Percentiles rank a stretch among this genome's conserved stretches.
These are phyloP conservation scores for Clostera curtula DNA, from an alignment of 2,888 invertebrate species.

Conservation along the genomic window DNA sequence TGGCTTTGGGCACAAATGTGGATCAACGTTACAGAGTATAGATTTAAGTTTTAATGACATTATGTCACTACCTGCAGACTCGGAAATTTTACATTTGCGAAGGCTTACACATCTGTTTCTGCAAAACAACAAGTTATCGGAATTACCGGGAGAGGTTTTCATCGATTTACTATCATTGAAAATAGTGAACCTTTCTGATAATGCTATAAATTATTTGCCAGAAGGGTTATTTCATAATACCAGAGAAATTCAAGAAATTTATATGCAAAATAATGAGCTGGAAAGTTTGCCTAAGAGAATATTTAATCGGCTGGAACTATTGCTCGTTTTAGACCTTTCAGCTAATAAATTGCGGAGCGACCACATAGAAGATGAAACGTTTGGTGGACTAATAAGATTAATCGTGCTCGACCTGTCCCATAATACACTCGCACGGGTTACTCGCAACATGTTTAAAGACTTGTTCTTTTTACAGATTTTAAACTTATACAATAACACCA, in stretches of 20 bases:
- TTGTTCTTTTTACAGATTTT: conserved; percentile 90
- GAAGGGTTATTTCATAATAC: conserved; percentile 87
- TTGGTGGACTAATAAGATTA: conserved; percentile 88
- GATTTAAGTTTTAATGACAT: conserved; percentile 90
- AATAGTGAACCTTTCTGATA: conserved; percentile 89
- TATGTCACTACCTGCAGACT: conserved; percentile 81
- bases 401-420: conserved; percentile 90
- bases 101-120: conserved; percentile 86
- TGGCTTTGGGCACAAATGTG: conserved; percentile 78
- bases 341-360: conserved; percentile 90
- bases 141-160: conserved; percentile 85
- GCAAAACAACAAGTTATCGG: conserved; percentile 88
- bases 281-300: conserved; percentile 88
- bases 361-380: conserved; percentile 90
- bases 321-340: conserved; percentile 89
- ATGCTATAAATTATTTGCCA: conserved; percentile 87
- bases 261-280: conserved; percentile 90
- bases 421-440: conserved; percentile 86
- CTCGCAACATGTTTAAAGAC: conserved; percentile 89
- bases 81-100: conserved; percentile 83
- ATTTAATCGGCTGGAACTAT: conserved; percentile 89
- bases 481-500: conserved; percentile 88
- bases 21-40: conserved; percentile 83
- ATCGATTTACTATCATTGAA: conserved; percentile 85
- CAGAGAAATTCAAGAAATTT: conserved; percentile 87